Conservation (phyloP, 1,140 invertebrate species). For the Arctopsyche grandis region DNA sequence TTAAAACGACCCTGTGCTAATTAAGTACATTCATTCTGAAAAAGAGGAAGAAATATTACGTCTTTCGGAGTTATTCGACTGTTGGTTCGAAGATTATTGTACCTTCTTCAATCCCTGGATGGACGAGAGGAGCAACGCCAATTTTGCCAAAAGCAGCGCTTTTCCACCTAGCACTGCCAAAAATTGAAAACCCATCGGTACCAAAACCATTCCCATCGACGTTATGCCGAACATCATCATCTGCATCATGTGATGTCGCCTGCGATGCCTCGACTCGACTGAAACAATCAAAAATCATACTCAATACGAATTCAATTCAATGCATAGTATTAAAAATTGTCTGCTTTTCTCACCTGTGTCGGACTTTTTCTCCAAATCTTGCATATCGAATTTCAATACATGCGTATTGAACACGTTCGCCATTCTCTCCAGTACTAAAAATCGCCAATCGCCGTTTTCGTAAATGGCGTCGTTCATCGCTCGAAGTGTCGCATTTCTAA, state of each 20-base stretch:
- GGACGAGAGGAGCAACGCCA: constrained; percentile 79
- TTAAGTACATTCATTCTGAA: no score
- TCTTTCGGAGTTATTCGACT: no score
- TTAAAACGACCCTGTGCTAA: no score
- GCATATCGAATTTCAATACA: constrained; percentile 68
- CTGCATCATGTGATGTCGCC: constrained; percentile 72
- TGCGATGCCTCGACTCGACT: constrained; percentile 65
- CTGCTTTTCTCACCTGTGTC: constrained; percentile 35
- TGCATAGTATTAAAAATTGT: neutral
- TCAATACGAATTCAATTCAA: neutral
- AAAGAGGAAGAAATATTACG: no score
- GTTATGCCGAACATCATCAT: constrained; percentile 79
- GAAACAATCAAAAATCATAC: constrained; percentile 23
- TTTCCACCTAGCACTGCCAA: constrained; percentile 80
- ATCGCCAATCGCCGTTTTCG: constrained; percentile 62
- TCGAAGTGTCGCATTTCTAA: constrained; percentile 7
- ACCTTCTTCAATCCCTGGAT: constrained; percentile 80
- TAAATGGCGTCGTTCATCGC: constrained; percentile 55
- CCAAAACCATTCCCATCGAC: constrained; percentile 74
- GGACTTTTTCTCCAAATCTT: constrained; percentile 58
- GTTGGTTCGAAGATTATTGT: constrained; percentile 18
- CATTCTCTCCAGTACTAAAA: constrained; percentile 63
- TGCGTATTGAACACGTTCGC: constrained; percentile 67
- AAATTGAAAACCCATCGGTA: constrained; percentile 83
- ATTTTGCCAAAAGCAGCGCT: constrained; percentile 77